Base-by-base conservation (phyloP, 2,797 vertebrate genomes). In the Chelon labrosus region DNA sequence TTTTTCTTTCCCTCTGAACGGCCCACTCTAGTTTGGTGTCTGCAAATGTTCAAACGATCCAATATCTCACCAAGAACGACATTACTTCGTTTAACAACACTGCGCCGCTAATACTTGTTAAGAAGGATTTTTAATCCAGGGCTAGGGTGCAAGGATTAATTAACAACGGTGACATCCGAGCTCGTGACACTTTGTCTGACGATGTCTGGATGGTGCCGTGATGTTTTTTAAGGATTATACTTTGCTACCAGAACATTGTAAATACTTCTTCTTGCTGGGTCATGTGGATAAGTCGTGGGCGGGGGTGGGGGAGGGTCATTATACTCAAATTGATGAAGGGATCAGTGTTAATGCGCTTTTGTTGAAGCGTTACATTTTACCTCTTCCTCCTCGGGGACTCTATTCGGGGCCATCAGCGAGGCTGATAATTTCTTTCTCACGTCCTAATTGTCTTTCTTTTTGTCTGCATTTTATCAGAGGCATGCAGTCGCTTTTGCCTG, bases 361-460 rank as follows among this genome's bases (percentile, higher is more conserved):
- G 75, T 80, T 80, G 80, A 85, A 79, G 81, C 55, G 11, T 83
- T 80, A 86, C 69, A 82, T 88, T 88, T 87, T 84, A 84, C 80
- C 70, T 86, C 78, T 64, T 79, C 65, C 73, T 87, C 85, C 74
- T 59, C 39, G 14, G 85, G 87, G 89, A 89, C 56, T 83, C 80
- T 65, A 73, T 85, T 90, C 75, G 85, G 53, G 13, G 56, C 61
- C 77, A 74, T 90, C 84, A 86, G 61, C 83, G 79, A 88, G 79
- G 39, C 67, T 69, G 68, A 54, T 89, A 61, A 89, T 92, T 90
- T 89, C 71, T 85, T 85, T 72, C 79, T 54, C 78, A 73, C 56
- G 0, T 86, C 87, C 73, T 88, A 86, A 88, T 90, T 79, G 83
- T 85, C 83, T 84, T 77, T 81, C 80, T 89, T 86, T 85, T 88